These are phyloP conservation scores for Gadus macrocephalus DNA, from an alignment of 2,113 vertebrate species.

Conservation along the genomic window DNA sequence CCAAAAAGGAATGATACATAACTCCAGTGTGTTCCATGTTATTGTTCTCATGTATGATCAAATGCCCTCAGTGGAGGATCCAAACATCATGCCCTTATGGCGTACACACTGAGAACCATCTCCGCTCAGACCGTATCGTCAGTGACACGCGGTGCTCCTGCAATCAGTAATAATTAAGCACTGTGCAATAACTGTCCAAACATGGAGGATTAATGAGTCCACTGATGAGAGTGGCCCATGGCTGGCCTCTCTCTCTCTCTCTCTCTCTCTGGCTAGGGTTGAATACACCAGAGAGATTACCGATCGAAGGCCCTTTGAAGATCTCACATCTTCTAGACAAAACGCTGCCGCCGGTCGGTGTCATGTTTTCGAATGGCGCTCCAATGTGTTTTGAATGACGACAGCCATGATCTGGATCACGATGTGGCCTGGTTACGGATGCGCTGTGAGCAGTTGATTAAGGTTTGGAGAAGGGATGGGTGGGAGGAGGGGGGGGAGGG, in stretches of 20 bases:
- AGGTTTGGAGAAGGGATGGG: slow-evolving; percentile 16
- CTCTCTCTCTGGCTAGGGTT: slow-evolving; percentile 28
- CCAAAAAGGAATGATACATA: too few species aligned
- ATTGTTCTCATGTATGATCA: too few species aligned
- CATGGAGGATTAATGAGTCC: slow-evolving; percentile 52
- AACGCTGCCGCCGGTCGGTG: too few species aligned
- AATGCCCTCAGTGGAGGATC: too few species aligned
- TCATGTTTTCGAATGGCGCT: too few species aligned
- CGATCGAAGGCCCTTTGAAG: too few species aligned
- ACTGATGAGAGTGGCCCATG: slow-evolving; percentile 52
- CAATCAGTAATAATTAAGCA: slow-evolving; percentile 55
- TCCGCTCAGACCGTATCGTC: slow-evolving; percentile 25
- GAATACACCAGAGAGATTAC: slow-evolving; percentile 8
- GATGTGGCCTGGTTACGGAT: too few species aligned
- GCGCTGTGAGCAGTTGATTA: background rate
- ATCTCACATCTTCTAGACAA: too few species aligned
- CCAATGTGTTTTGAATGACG: too few species aligned
- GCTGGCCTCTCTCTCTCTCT: slow-evolving; percentile 37
- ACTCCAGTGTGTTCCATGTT: too few species aligned
- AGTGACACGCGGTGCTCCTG: slow-evolving; percentile 43
- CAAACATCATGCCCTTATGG: too few species aligned
- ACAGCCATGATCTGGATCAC: too few species aligned
- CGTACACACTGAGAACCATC: background rate
- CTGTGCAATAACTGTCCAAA: slow-evolving; percentile 56
- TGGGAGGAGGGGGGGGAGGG: slow-evolving; percentile 1